A percentile compares a stretch with the other conserved stretches of the same genome.
Evolutionary conservation across 2,113 vertebrate genomes (phyloP).

Genomic region (Piprites chloris): DNA sequence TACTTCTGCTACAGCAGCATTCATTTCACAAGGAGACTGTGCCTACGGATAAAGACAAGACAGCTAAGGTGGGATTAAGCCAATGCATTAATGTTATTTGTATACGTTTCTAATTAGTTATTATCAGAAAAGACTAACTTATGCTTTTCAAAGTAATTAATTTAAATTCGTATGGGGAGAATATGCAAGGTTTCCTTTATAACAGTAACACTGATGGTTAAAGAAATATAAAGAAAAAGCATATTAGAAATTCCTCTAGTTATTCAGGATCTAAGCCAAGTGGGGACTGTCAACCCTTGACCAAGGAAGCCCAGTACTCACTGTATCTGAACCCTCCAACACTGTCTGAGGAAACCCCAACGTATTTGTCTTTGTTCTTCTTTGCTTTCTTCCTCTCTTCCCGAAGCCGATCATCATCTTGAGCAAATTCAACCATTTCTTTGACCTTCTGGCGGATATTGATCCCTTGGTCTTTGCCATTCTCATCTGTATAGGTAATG

Average conservation of each 20-base stretch:
- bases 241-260: not conserved
- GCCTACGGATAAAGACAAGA: not conserved
- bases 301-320: conserved; percentile 73
- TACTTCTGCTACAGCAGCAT: not conserved
- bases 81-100: not conserved
- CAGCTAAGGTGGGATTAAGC: not conserved
- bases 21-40: not conserved
- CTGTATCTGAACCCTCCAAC: conserved; percentile 87
- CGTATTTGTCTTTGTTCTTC: conserved; percentile 97
- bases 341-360: conserved; percentile 93
- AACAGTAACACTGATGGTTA: not conserved
- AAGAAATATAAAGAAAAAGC: not conserved
- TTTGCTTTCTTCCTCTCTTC: conserved; percentile 98
- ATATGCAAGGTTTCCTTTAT: not conserved
- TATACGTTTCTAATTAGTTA: not conserved
- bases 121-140: not conserved
- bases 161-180: not conserved
- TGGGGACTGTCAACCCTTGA: not conserved
- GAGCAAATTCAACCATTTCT: conserved; percentile 93
- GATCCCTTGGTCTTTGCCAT: conserved; percentile 96
- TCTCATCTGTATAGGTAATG: conserved; percentile 81
- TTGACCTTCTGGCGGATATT: conserved; percentile 98
- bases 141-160: not conserved
- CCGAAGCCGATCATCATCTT: conserved; percentile 94
- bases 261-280: not conserved